Conservation (phyloP, 2,888 invertebrate genomes). For the Polydesmus complanatus region DNA sequence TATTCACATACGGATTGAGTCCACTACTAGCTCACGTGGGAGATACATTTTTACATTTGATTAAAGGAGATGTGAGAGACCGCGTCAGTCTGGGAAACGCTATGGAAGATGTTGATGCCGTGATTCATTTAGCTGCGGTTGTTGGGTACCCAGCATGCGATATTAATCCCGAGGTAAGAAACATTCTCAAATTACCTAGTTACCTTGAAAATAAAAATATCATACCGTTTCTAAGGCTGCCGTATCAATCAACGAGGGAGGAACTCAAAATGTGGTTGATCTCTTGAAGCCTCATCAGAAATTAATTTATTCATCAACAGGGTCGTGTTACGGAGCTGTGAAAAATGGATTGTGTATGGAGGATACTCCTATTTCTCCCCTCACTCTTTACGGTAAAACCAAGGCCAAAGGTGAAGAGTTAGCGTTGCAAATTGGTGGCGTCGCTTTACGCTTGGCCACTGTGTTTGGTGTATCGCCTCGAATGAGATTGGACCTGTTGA, state of each 20-base stretch:
- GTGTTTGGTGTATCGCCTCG: constrained; percentile 32
- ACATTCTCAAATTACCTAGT: not conserved
- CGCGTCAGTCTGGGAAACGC: constrained; percentile 23
- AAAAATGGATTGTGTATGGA: constrained; percentile 29
- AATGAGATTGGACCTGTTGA: constrained; percentile 30
- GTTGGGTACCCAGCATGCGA: constrained; percentile 34
- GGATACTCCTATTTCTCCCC: constrained; percentile 29
- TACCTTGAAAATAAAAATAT: not conserved
- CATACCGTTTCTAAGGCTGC: too few relatives aligned
- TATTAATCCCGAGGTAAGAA: constrained; percentile 24
- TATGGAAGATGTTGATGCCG: constrained; percentile 25
- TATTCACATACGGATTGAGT: constrained; percentile 28
- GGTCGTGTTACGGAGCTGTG: constrained; percentile 33
- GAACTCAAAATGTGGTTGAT: constrained; percentile 26
- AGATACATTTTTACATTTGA: constrained; percentile 19
- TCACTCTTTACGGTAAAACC: constrained; percentile 31
- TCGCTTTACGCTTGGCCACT: constrained; percentile 30
- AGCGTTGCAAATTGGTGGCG: constrained; percentile 26
- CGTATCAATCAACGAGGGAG: constrained; percentile 27
- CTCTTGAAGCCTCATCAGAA: constrained; percentile 27
- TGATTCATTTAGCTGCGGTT: constrained; percentile 32
- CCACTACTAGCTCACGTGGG: constrained; percentile 25
- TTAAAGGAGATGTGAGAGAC: constrained; percentile 28
- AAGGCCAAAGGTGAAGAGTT: constrained; percentile 30
- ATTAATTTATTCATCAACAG: constrained; percentile 30